Conservation (phyloP, 2,888 invertebrate species). For the Rhyacophila evoluta region DNA sequence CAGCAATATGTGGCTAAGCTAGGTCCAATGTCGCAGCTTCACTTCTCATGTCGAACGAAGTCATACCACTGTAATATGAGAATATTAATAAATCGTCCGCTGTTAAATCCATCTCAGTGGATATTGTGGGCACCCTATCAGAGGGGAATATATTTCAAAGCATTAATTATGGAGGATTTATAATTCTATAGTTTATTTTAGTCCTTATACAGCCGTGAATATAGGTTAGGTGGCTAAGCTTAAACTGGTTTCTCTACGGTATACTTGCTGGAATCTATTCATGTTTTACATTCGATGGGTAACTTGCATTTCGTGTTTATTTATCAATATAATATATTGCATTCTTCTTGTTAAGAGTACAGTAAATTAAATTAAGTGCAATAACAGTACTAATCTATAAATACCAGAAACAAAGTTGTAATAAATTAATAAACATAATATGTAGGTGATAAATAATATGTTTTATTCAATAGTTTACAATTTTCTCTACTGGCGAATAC, state of each 20-base stretch:
- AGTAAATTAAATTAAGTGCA: neutral
- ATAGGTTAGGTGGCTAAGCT: slow-evolving; percentile 34
- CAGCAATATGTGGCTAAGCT: too few relatives aligned
- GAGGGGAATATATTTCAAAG: slow-evolving; percentile 34
- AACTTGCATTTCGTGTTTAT: slow-evolving; percentile 22
- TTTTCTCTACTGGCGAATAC: too few relatives aligned
- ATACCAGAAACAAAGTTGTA: neutral
- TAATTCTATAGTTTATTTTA: slow-evolving; percentile 40
- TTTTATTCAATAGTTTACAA: too few relatives aligned
- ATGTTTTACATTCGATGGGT: neutral
- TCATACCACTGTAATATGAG: too few relatives aligned
- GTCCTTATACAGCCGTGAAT: slow-evolving; percentile 31
- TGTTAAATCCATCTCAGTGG: too few relatives aligned
- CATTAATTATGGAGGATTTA: slow-evolving; percentile 51
- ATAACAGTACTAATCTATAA: neutral
- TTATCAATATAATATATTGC: neutral
- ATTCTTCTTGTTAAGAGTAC: neutral
- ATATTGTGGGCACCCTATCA: neutral
- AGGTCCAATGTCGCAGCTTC: too few relatives aligned
- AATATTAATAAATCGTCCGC: too few relatives aligned
- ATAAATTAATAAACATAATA: too few relatives aligned
- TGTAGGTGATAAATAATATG: too few relatives aligned
- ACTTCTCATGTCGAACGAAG: too few relatives aligned
- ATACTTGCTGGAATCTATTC: neutral
- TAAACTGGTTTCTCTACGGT: slow-evolving; percentile 11